phyloP scores from a whole-genome alignment of 2,888 invertebrate species.

The Trissolcus japonicus region DNA sequence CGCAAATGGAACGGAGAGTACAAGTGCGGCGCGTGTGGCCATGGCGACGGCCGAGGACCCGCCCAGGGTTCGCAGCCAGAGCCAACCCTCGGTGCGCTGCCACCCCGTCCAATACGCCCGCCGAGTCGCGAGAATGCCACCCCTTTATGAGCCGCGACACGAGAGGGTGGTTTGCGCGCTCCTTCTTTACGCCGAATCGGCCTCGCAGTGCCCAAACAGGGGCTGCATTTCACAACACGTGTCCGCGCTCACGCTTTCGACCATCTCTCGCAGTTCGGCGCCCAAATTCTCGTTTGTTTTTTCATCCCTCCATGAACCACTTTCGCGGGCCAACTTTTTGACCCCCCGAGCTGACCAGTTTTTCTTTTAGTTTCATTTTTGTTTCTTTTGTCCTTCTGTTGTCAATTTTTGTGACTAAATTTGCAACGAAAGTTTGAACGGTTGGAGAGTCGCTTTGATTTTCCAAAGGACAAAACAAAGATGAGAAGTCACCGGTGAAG shows the following conservation, averaged over 20 bases:
- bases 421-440: no score
- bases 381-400: constrained; percentile 7
- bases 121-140: constrained; percentile 1
- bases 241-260: constrained; percentile 25
- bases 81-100: constrained; percentile 2
- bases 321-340: not conserved
- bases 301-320: not conserved
- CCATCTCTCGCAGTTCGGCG: not conserved
- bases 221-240: constrained; percentile 62
- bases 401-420: no score
- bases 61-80: not conserved
- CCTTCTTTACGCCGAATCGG: not conserved
- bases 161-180: not conserved
- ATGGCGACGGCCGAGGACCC: constrained; percentile 3
- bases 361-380: not conserved
- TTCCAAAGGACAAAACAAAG: no score
- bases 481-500: no score
- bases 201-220: constrained; percentile 61
- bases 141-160: not conserved
- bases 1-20: no score
- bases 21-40: not conserved
- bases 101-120: constrained; percentile 3
- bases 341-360: no score
- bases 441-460: no score
- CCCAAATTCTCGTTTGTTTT: no score